Percentiles rank a stretch among this genome's conserved stretches.
Conservation (phyloP, 2,113 vertebrate genomes). For the Nothocercus julius region DNA sequence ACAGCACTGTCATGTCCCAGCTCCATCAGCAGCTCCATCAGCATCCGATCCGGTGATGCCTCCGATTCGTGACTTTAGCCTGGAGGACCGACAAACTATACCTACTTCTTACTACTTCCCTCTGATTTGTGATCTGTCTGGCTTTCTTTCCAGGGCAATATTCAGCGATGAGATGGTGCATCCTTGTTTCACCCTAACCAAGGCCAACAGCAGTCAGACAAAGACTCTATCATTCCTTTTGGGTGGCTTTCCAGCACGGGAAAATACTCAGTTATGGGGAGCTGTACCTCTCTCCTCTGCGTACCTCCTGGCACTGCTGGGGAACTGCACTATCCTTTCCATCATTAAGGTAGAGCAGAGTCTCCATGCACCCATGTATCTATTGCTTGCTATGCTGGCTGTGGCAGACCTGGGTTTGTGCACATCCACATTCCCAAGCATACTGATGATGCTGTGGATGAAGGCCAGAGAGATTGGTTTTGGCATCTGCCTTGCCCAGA, state of each 20-base stretch:
- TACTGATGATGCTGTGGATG: constrained; percentile 53
- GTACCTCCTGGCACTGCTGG: constrained; percentile 36
- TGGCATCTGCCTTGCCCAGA: constrained; percentile 54
- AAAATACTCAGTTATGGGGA: background rate
- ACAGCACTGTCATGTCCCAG: background rate
- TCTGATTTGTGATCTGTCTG: background rate
- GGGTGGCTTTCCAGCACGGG: constrained; percentile 47
- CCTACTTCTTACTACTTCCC: too few species aligned
- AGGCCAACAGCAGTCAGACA: background rate
- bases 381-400: constrained; percentile 54
- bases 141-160: background rate
- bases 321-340: constrained; percentile 37
- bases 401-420: constrained; percentile 19
- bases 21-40: too few species aligned
- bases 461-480: constrained; percentile 40
- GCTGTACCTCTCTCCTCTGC: constrained; percentile 43
- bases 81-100: accelerated
- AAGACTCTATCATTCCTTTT: constrained; percentile 11
- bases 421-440: constrained; percentile 1
- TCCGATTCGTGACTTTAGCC: too few species aligned
- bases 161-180: background rate
- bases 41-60: too few species aligned
- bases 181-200: background rate
- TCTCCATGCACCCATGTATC: constrained; percentile 56
- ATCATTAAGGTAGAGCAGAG: constrained; percentile 17